Evolutionary conservation across 1,140 invertebrate species (phyloP), one percentile per base, ranked within the genome.

Genomic region (Homalodisca vitripennis): DNA sequence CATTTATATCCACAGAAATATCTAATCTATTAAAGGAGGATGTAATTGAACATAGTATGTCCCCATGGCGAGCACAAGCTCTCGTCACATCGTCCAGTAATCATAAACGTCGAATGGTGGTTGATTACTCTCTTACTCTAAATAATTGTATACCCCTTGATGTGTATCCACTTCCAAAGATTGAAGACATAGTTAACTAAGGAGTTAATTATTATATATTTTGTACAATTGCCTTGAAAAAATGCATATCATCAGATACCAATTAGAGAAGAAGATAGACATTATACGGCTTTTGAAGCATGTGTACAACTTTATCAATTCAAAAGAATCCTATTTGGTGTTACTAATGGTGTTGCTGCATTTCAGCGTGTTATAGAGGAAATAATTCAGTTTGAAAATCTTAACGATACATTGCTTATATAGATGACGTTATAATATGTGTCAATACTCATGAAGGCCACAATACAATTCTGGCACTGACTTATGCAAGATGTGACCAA

Each of bases 331-430:
- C 68, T 71, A 13, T 77, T 55, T 48, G 70, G 60, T 31, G 71
- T 72, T 20, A 78, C 73, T 20, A 77, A 69, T 65, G 57, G 68
- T 6, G 68, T 69, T 20, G 30, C 68, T 14, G 34, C 30, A 22
- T 69, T 69, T 46, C 68, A 69, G 31, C 6, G 68, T 12, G n/a
- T 66, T 13, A 69, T 69, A 14, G 57, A 69, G 20, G 26, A 51
- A 10, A 69, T 53, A n/a, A 53, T 53, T 6, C 12, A 53, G 13
- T 14, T 20, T 24, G 12, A 53, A 53, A 22, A 24, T 12, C 48
- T 53, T 3, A 12, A 53, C 6, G 48, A 20, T 13, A 53, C 48
- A n/a, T 53, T 53, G 48, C 48, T 12, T 53, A 53, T 20, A 3
- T 53, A 24, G 48, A 53, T 22, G 48, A 53, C 20, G 22, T 69